These are phyloP conservation scores for Amiota mariae DNA, from an alignment of 2,888 invertebrate species.

Conservation along the genomic window DNA sequence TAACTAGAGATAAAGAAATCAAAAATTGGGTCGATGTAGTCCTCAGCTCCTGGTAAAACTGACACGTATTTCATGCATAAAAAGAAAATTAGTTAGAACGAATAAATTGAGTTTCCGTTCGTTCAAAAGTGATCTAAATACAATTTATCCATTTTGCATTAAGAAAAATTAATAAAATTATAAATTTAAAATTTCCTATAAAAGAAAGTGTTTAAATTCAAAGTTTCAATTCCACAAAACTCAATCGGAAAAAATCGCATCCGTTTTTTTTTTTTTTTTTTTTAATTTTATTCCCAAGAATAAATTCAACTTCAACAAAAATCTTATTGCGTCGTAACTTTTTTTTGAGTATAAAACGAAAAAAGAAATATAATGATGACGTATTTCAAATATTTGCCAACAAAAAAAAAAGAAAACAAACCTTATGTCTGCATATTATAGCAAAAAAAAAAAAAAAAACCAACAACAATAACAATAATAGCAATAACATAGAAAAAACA, in stretches of 20 bases:
- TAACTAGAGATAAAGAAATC: too few relatives aligned
- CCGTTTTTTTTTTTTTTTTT: background rate
- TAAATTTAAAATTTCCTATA: too few relatives aligned
- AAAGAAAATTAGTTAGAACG: too few relatives aligned
- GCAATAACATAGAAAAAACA: background rate
- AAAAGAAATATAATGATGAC: slow-evolving; percentile 2
- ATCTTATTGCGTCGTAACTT: slow-evolving; percentile 11
- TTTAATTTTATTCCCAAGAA: background rate
- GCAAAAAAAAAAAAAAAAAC: background rate
- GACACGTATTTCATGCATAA: too few relatives aligned
- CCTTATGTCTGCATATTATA: background rate
- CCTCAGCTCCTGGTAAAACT: too few relatives aligned
- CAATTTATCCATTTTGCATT: too few relatives aligned
- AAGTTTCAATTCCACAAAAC: too few relatives aligned
- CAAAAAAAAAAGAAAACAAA: background rate
- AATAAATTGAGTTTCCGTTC: too few relatives aligned
- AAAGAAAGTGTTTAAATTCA: too few relatives aligned
- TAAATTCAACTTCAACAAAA: slow-evolving; percentile 6
- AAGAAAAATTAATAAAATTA: too few relatives aligned
- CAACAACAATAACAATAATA: background rate
- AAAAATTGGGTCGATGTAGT: too few relatives aligned
- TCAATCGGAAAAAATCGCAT: background rate
- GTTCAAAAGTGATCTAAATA: too few relatives aligned
- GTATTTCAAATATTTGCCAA: slow-evolving; percentile 12
- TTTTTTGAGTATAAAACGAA: background rate